These are phyloP conservation scores for Vireo altiloquus DNA, from an alignment of 2,113 vertebrate species.

Conservation along the genomic window DNA sequence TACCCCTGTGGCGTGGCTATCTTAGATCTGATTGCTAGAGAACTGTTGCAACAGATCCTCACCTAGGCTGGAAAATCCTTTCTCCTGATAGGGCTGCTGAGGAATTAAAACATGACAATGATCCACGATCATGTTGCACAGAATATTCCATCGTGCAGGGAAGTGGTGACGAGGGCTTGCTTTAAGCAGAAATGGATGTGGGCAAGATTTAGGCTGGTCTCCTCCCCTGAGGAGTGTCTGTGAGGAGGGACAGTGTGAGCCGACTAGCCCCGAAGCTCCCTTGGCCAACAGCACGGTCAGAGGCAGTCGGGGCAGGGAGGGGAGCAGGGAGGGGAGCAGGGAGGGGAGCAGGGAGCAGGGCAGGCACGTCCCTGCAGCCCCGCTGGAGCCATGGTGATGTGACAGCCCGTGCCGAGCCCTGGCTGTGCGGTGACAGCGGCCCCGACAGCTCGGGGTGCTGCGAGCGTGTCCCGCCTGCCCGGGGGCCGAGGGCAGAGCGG, in stretches of 20 bases:
- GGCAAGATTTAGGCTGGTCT: background rate
- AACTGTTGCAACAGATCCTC: background rate
- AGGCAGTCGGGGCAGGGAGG: background rate
- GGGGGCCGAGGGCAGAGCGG: background rate
- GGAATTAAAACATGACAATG: background rate
- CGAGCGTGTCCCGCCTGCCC: background rate
- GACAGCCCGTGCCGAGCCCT: background rate
- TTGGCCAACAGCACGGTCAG: background rate
- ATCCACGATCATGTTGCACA: background rate
- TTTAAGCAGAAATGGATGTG: background rate
- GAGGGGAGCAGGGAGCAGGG: background rate
- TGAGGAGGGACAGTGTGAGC: background rate
- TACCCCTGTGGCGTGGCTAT: background rate
- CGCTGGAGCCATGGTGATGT: background rate
- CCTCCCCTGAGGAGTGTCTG: background rate
- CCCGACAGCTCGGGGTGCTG: background rate
- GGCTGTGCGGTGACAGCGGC: background rate
- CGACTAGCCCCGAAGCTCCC: background rate
- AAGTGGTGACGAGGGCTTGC: background rate
- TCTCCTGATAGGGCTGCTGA: background rate
- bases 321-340: background rate
- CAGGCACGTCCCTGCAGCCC: background rate
- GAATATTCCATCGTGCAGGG: background rate
- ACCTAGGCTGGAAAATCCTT: background rate
- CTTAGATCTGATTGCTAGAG: background rate